Evolutionary conservation across 2,113 vertebrate genomes (phyloP).

Genomic region (Heptranchias perlo): DNA sequence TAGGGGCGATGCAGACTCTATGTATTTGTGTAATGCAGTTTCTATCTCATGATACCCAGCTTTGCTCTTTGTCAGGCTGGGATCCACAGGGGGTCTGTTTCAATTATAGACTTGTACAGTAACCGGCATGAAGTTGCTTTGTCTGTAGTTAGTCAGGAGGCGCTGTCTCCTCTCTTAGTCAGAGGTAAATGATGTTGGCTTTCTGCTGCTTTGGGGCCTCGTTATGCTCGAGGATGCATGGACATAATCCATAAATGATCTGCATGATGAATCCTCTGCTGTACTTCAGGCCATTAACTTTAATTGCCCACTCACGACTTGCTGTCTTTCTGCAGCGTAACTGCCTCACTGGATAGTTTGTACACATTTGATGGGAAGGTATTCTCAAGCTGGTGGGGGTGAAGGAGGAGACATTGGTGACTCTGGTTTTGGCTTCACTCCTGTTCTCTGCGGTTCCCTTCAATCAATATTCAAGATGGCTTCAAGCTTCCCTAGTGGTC

Average conservation of each 20-base stretch:
- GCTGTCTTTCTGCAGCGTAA: neutral
- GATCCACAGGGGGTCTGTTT: neutral
- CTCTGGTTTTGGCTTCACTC: neutral
- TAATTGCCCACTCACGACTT: neutral
- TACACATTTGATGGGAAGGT: neutral
- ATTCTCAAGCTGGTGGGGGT: neutral
- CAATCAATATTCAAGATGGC: neutral
- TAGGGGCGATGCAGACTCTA: neutral
- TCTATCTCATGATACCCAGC: neutral
- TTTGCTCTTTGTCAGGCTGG: neutral
- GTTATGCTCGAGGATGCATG: neutral
- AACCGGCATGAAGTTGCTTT: neutral
- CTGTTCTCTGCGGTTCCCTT: neutral
- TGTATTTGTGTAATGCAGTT: neutral
- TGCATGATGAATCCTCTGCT: neutral
- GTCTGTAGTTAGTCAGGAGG: neutral
- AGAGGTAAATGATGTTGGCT: neutral
- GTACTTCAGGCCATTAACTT: neutral
- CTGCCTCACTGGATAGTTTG: neutral
- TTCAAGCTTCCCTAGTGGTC: neutral
- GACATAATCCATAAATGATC: neutral
- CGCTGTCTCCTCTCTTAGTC: neutral
- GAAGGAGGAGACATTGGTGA: neutral
- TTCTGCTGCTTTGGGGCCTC: neutral
- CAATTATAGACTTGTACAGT: neutral